phyloP scores from a whole-genome alignment of 2,113 vertebrate species.

The Proterorhinus semilunaris region DNA sequence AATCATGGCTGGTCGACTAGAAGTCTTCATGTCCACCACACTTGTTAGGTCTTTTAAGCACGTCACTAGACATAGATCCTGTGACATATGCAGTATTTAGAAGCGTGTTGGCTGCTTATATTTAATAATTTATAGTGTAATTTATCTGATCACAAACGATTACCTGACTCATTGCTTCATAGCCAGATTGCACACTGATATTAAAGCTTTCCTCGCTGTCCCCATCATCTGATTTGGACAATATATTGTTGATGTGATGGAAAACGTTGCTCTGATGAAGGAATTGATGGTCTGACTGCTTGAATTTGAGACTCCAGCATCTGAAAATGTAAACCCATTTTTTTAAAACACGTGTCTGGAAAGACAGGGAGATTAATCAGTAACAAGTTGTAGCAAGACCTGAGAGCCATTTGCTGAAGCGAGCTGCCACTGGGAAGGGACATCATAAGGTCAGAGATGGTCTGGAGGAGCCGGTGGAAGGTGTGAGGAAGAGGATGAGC shows the following conservation, averaged over 20 bases:
- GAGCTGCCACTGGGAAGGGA: slow-evolving; percentile 96
- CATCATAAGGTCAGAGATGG: slow-evolving; percentile 99
- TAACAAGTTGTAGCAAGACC: slow-evolving; percentile 53
- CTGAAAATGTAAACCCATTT: slow-evolving; percentile 61
- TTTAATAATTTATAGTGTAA: background rate
- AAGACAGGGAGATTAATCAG: background rate
- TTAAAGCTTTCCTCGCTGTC: slow-evolving; percentile 99
- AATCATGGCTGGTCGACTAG: slow-evolving; percentile 97
- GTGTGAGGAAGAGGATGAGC: slow-evolving; percentile 96
- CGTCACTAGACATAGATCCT: slow-evolving; percentile 92
- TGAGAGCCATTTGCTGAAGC: slow-evolving; percentile 96
- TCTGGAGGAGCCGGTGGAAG: slow-evolving; percentile 96
- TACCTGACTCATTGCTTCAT: slow-evolving; percentile 95
- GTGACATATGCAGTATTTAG: slow-evolving; percentile 37
- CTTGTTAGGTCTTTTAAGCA: slow-evolving; percentile 95
- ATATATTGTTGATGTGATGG: slow-evolving; percentile 99
- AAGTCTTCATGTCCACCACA: slow-evolving; percentile 97
- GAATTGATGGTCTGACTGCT: slow-evolving; percentile 98
- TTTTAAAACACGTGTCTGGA: background rate
- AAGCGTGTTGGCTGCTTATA: background rate
- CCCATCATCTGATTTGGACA: slow-evolving; percentile 98
- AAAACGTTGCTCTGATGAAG: slow-evolving; percentile 99
- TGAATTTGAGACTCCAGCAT: slow-evolving; percentile 99
- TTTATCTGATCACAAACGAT: slow-evolving; percentile 25
- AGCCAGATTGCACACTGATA: slow-evolving; percentile 96